Conservation (phyloP, 2,797 vertebrate genomes). For the Parauchenoglanis ngamensis region DNA sequence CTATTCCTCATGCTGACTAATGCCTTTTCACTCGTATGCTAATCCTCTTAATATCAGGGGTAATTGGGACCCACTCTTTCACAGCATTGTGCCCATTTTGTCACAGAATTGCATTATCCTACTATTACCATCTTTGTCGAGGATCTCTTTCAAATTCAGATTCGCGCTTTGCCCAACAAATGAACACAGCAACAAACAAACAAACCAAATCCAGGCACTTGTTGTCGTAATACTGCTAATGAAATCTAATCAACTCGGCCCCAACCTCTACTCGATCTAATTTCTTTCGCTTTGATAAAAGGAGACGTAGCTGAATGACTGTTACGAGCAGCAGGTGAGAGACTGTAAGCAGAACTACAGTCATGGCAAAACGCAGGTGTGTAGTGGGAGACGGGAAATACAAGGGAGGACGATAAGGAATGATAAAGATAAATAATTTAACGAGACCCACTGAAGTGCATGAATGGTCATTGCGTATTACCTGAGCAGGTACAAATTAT, state of each 20-base stretch:
- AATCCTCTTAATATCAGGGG: slow-evolving; percentile 86
- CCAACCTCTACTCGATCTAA: background rate
- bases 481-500: background rate
- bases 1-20: slow-evolving; percentile 36
- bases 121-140: slow-evolving; percentile 70
- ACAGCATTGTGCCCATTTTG: slow-evolving; percentile 78
- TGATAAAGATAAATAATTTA: slow-evolving; percentile 1
- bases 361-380: slow-evolving; percentile 45
- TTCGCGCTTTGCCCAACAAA: slow-evolving; percentile 36
- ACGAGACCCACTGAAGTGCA: background rate
- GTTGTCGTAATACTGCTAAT: slow-evolving; percentile 23
- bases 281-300: slow-evolving; percentile 25
- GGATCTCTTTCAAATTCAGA: slow-evolving; percentile 49
- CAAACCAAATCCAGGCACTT: slow-evolving; percentile 41
- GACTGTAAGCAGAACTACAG: slow-evolving; percentile 15
- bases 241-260: slow-evolving; percentile 32
- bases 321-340: slow-evolving; percentile 46
- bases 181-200: slow-evolving; percentile 48
- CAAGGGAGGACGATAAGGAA: background rate
- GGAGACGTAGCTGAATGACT: background rate
- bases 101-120: slow-evolving; percentile 80
- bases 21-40: slow-evolving; percentile 75
- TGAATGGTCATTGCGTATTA: background rate
- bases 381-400: slow-evolving; percentile 19
- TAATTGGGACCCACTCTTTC: slow-evolving; percentile 85